Base-by-base conservation (phyloP, 2,113 vertebrate species). In the Hypocryptadius cinnamomeus region DNA sequence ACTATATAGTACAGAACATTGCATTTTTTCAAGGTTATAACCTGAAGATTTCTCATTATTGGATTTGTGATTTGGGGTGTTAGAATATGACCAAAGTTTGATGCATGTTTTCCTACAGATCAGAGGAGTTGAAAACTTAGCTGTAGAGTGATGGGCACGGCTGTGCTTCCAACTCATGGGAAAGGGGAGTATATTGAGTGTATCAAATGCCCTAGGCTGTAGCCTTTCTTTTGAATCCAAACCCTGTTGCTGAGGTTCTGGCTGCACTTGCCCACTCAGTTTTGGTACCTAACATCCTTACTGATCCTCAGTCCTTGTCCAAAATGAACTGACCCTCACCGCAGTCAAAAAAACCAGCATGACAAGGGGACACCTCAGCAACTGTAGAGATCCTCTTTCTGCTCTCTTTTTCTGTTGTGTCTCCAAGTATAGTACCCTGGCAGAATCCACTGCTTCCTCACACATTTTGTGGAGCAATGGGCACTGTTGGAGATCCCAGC, bases 301-400 rank as follows among this genome's bases (percentile, higher is more conserved):
- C 22, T 60, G 19, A 13, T 7, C 17, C 10, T 66, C 19, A 42
- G 4, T 64, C 27, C 40, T 64, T 76, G 18, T 42, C 30, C 76
- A 5, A 4, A 6, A 8, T 0, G 4, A 60, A 19, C 30, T 39
- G 33, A 42, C 7, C 30, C 5, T 4, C 24, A 39, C 7, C 1
- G 0, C 40, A 86, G 54, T 13, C 25, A 30, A 47, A 76, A 35
- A 82, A 77, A 22, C 2, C 61, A 69, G 5, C 11, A 23, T 10
- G 19, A 59, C 20, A 50, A 68, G 10, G 10, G 28, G 14, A 88
- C 9, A 56, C 6, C 19, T 33, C 72, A 60, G 11, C 35, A 90
- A 60, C 5, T 28, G 24, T 0, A 3, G 40, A 66, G 39, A 60
- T 33, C 25, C 6, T 50, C 8, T 45, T 92, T 44, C 48, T 64